Evolutionary conservation across 2,888 invertebrate species (phyloP).

Genomic region (Caenorhabditis japonica): DNA sequence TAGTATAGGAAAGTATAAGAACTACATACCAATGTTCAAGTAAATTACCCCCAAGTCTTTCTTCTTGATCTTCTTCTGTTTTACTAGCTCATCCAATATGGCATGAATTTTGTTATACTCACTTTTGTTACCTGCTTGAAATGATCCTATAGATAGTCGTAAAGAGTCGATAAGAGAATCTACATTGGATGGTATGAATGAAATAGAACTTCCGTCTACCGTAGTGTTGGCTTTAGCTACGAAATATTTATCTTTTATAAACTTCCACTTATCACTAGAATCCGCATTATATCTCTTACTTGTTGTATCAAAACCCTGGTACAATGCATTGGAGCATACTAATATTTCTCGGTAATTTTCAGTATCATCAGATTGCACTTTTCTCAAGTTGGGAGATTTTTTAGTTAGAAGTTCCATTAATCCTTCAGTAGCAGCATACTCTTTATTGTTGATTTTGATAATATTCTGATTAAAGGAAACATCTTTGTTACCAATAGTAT

Average conservation of each 20-base stretch:
- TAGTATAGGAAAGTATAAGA: no score
- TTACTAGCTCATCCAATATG: constrained; percentile 54
- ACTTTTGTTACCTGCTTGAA: constrained; percentile 60
- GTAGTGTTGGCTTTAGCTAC: constrained; percentile 23
- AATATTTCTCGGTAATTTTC: constrained; percentile 55
- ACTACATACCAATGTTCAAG: no score
- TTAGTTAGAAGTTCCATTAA: constrained; percentile 63
- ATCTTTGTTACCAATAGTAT: constrained; percentile 62
- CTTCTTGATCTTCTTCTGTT: constrained; percentile 12
- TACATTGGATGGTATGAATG: constrained; percentile 45
- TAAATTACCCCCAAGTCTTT: constrained; percentile 11
- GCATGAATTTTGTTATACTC: no score
- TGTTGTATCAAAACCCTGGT: constrained; percentile 56
- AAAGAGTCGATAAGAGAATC: constrained; percentile 49
- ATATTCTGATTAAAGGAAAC: constrained; percentile 58
- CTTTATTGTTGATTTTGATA: constrained; percentile 44
- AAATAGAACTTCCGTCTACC: constrained; percentile 18
- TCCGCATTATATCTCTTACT: constrained; percentile 62
- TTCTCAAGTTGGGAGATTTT: constrained; percentile 56
- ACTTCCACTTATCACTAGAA: constrained; percentile 65
- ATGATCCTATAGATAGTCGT: constrained; percentile 50
- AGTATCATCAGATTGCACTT: constrained; percentile 47
- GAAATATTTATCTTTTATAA: constrained; percentile 57
- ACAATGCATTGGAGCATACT: constrained; percentile 58
- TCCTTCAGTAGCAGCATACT: constrained; percentile 51